phyloP scores from a whole-genome alignment of 2,797 vertebrate genomes.

The Syndactyla subalaris region DNA sequence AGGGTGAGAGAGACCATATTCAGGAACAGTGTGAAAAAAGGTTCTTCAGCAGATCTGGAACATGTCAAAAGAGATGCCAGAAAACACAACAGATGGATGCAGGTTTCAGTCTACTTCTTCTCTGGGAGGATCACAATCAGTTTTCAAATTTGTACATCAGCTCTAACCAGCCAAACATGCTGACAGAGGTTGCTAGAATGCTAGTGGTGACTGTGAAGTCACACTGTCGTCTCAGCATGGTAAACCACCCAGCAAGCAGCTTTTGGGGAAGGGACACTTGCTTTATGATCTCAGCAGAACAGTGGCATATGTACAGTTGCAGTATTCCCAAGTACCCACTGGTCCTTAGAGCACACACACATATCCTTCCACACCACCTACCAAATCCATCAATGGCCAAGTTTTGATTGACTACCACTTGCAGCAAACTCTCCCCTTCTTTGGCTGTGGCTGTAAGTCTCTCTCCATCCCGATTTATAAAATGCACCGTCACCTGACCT shows the following conservation, averaged over 20 bases:
- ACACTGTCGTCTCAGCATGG: neutral
- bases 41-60: neutral
- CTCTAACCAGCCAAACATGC: neutral
- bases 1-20: neutral
- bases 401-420: conserved; percentile 80
- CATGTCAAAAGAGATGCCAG: neutral
- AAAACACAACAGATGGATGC: neutral
- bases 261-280: neutral
- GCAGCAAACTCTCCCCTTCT: conserved; percentile 79
- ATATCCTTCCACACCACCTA: conserved; percentile 43
- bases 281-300: neutral
- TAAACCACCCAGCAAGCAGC: neutral
- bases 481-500: conserved; percentile 73
- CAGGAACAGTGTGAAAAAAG: neutral
- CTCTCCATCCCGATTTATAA: conserved; percentile 79
- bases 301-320: neutral
- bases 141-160: neutral
- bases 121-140: neutral
- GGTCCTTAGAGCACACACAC: neutral
- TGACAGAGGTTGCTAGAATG: neutral
- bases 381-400: conserved; percentile 81
- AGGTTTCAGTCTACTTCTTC: neutral
- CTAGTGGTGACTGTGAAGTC: neutral
- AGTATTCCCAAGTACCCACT: neutral
- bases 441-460: conserved; percentile 67